Conservation (phyloP, 1,140 invertebrate species). For the Trypoxylus dichotomus region DNA sequence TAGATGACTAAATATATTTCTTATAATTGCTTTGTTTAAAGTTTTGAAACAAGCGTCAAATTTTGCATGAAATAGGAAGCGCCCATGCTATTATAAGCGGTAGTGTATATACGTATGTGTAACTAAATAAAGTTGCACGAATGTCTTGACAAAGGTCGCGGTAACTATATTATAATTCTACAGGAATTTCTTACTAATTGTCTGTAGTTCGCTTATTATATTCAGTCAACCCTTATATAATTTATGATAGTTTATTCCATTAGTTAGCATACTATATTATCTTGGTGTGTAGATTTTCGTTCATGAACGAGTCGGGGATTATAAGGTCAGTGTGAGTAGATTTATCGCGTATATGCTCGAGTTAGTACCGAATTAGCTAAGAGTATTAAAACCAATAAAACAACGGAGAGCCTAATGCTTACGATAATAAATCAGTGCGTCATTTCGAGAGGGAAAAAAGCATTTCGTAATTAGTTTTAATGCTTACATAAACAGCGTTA, state of each 20-base stretch:
- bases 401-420: background rate
- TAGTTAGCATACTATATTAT: background rate
- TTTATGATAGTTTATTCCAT: background rate
- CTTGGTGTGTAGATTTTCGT: background rate
- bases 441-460: background rate
- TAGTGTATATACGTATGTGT: no score
- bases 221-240: background rate
- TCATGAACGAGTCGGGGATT: background rate
- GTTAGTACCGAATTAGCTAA: background rate
- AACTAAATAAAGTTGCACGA: no score
- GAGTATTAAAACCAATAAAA: constrained; percentile 2
- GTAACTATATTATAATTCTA: no score
- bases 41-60: no score
- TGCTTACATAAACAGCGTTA: background rate
- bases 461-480: background rate
- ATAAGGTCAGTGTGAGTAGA: background rate
- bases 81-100: no score
- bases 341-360: background rate
- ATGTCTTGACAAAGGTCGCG: no score
- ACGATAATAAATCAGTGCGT: background rate
- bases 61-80: no score
- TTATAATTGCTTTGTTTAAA: no score
- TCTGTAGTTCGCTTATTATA: no score
- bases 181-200: no score
- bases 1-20: no score